A percentile compares a stretch with the other conserved stretches of the same genome.
phyloP scores from a whole-genome alignment of 2,113 vertebrate genomes.

The Strigops habroptila region DNA sequence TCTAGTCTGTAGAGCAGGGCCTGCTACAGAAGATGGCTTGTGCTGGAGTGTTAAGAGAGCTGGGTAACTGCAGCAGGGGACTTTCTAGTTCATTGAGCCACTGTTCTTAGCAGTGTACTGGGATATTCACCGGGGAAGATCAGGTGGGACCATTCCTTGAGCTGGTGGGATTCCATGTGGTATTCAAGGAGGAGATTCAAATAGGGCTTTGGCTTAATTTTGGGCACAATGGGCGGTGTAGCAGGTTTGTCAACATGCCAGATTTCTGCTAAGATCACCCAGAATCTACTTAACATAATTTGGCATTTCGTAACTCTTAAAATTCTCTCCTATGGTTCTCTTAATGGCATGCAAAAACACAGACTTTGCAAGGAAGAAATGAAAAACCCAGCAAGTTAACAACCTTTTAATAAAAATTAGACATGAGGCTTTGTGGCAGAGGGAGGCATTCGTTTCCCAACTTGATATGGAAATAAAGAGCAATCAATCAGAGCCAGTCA shows the following conservation, averaged over 20 bases:
- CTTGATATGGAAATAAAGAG: constrained; percentile 64
- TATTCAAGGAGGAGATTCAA: neutral
- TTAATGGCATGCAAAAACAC: neutral
- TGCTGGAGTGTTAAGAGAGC: neutral
- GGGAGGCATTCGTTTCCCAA: constrained; percentile 13
- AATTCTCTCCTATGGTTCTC: neutral
- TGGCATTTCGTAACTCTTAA: constrained; percentile 29
- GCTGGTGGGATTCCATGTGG: neutral
- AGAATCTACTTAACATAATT: constrained; percentile 30
- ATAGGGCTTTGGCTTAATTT: neutral
- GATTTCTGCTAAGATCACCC: neutral
- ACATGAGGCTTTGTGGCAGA: neutral
- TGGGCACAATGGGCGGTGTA: neutral
- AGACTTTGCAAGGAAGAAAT: neutral
- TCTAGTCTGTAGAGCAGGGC: neutral
- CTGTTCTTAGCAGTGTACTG: neutral
- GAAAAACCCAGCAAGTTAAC: neutral
- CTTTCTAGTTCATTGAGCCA: neutral
- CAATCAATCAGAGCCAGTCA: constrained; percentile 53
- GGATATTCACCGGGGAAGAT: neutral
- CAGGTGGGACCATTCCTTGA: neutral
- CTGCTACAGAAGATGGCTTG: neutral
- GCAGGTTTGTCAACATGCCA: neutral
- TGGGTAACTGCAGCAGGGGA: neutral
- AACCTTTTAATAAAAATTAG: constrained; percentile 44